Evolutionary conservation across 2,797 vertebrate species (phyloP).

Genomic region (Sarcoramphus papa): DNA sequence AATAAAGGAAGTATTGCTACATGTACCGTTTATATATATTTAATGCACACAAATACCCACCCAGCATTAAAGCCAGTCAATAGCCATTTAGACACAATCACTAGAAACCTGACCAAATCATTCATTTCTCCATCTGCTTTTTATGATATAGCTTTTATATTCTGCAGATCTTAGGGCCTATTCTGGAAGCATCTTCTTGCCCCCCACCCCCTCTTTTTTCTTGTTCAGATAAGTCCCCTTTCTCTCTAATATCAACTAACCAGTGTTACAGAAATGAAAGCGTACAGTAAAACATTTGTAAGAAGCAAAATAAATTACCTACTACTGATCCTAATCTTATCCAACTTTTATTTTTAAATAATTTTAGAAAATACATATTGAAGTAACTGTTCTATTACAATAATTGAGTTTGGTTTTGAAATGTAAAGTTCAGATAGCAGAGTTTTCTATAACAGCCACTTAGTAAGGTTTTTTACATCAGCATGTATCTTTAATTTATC

Average conservation of each 20-base stretch:
- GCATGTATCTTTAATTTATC: neutral
- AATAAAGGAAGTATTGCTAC: neutral
- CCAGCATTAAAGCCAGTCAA: neutral
- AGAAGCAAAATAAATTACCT: neutral
- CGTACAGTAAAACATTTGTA: neutral
- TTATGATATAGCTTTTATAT: neutral
- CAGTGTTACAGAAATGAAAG: neutral
- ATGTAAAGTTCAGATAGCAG: neutral
- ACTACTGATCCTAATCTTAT: neutral
- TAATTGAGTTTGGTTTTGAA: neutral
- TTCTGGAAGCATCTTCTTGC: neutral
- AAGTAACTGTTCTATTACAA: neutral
- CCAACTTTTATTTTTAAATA: neutral
- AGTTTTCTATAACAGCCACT: neutral
- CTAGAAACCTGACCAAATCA: neutral
- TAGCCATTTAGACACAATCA: neutral
- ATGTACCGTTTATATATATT: neutral
- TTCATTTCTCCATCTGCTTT: neutral
- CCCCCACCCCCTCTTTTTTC: neutral
- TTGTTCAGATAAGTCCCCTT: neutral
- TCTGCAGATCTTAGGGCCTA: neutral
- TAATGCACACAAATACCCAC: neutral
- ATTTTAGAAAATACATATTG: neutral
- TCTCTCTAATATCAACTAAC: neutral
- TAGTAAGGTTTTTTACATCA: neutral